Percentiles rank a stretch among this genome's conserved stretches.
phyloP scores from a whole-genome alignment of 2,797 vertebrate species.

The Anomalospiza imberbis region DNA sequence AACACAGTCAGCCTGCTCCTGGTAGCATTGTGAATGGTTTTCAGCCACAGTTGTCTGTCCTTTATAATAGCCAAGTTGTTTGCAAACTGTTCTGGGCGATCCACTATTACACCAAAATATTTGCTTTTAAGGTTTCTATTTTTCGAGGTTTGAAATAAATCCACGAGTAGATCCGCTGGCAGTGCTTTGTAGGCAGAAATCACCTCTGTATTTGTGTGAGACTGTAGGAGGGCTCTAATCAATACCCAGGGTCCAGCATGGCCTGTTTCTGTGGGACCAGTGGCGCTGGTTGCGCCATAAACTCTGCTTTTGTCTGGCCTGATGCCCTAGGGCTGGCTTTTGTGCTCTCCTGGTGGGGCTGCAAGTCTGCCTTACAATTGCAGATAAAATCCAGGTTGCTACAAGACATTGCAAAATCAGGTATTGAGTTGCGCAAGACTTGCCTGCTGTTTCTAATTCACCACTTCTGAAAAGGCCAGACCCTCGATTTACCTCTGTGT shows the following conservation, averaged over 20 bases:
- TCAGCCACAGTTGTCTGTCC: background rate
- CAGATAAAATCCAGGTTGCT: conserved; percentile 12
- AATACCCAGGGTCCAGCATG: background rate
- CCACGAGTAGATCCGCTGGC: fast-evolving
- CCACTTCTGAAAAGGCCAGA: background rate
- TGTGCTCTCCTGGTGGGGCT: background rate
- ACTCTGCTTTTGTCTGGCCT: background rate
- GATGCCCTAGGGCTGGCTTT: background rate
- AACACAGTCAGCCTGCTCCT: background rate
- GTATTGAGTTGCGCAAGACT: conserved; percentile 2
- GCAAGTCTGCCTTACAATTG: background rate
- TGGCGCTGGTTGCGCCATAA: background rate
- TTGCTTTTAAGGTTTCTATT: background rate
- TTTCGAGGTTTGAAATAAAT: background rate
- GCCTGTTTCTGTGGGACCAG: background rate
- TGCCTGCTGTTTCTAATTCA: conserved; percentile 7
- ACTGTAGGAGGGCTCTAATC: background rate
- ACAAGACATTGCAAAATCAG: conserved; percentile 8
- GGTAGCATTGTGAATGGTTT: background rate
- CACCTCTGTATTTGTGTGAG: background rate
- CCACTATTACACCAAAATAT: background rate
- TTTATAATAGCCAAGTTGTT: background rate
- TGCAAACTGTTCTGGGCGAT: background rate
- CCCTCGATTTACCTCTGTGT: background rate
- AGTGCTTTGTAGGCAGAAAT: background rate